These are phyloP conservation scores for Antheraea assamensis DNA, from an alignment of 2,888 invertebrate species.

Conservation along the genomic window DNA sequence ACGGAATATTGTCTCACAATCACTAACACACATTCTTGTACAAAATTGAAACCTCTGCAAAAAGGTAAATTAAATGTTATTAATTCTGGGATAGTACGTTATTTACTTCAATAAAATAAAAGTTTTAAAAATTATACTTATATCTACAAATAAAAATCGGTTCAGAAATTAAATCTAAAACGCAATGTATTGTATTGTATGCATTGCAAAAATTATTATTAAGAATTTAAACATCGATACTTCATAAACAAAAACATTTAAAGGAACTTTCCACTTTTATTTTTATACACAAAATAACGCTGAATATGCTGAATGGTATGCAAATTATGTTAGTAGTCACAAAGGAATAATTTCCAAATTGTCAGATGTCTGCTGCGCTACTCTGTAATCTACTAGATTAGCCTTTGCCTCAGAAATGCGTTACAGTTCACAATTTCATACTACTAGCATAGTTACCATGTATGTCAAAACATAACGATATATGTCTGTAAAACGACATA, in stretches of 20 bases:
- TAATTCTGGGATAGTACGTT: no score
- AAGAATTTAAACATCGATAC: neutral
- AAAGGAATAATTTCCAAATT: neutral
- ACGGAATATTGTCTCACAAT: no score
- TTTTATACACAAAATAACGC: neutral
- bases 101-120: no score
- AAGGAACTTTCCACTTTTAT: neutral
- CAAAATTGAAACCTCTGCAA: no score
- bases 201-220: neutral
- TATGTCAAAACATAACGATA: neutral
- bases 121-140: no score
- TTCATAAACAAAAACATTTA: neutral
- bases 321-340: neutral
- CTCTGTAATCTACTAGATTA: slow-evolving; percentile 6
- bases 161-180: no score
- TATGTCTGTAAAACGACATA: neutral
- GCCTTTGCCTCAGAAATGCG: neutral
- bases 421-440: neutral
- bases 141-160: no score
- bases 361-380: neutral
- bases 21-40: no score
- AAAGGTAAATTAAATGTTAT: no score
- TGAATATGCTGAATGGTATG: neutral
- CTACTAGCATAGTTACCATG: neutral
- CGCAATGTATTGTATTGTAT: no score